A percentile compares a stretch with the other conserved stretches of the same genome.
These are phyloP conservation scores for Agonopterix heracliana DNA, from an alignment of 2,888 invertebrate species.

Conservation along the genomic window DNA sequence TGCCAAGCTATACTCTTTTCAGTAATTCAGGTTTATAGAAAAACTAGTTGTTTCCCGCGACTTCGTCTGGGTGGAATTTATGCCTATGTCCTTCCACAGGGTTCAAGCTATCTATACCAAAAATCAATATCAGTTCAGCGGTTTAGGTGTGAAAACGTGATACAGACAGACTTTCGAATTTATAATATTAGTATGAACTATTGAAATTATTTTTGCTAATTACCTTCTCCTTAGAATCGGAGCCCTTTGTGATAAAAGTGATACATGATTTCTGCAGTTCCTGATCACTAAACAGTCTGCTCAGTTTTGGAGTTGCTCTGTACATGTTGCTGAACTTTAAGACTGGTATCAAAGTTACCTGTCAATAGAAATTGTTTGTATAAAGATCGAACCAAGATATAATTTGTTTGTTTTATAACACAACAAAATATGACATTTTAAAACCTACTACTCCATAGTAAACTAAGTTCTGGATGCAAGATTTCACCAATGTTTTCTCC, in stretches of 20 bases:
- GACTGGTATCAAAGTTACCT: conserved; percentile 85
- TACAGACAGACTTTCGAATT: no score
- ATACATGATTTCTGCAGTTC: conserved; percentile 84
- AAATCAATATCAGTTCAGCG: no score
- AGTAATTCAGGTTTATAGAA: no score
- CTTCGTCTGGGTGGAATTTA: no score
- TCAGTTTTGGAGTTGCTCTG: conserved; percentile 84
- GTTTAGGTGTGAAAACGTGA: no score
- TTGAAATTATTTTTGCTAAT: not conserved
- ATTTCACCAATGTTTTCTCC: conserved; percentile 94
- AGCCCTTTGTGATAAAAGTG: conserved; percentile 51
- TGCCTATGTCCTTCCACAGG: no score
- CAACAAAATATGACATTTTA: not conserved
- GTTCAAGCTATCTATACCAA: no score
- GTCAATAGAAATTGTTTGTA: not conserved
- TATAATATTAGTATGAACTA: no score
- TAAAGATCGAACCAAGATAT: not conserved
- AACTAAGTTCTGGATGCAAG: conserved; percentile 93
- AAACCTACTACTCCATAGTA: conserved; percentile 81
- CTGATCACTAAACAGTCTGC: conserved; percentile 79
- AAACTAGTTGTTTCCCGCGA: no score
- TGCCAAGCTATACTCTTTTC: no score
- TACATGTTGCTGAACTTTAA: conserved; percentile 92
- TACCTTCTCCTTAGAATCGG: conserved; percentile 50
- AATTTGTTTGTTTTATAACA: not conserved